Evolutionary conservation across 2,113 vertebrate genomes (phyloP), one percentile per base, ranked within the genome.

Genomic region (Phaethornis superciliosus): DNA sequence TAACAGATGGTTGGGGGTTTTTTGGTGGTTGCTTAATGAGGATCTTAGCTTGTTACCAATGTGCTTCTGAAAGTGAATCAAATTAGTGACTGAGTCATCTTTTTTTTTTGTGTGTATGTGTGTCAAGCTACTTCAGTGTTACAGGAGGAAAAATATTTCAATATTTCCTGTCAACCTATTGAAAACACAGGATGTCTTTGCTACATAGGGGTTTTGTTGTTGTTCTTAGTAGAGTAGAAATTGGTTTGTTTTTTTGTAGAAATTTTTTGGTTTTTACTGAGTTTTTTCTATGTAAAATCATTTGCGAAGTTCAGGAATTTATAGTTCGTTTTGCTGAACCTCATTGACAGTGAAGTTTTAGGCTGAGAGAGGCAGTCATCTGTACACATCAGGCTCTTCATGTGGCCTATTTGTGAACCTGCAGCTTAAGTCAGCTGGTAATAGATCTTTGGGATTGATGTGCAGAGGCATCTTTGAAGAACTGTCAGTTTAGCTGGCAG

Each of bases 401-500:
- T 5, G 13, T 63, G 51, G 44, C 46, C 64, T 15, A 3, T 83
- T 49, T 80, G 51, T 81, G 92, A 90, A 51, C 32, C 42, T 82
- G 7, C 37, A 76, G 65, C 58, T 85, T 59, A 79, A 52, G 35
- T 85, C 40, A 52, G 76, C 67, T 81, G 49, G 64, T 85, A 0
- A 46, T 78, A 72, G 30, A 35, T 84, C 52, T 52, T 37, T 51
- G 93, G 88, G 85, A 47, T 44, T 69, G 81, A 33, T 85, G 83
- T 87, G 64, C 78, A 23, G 75, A 71, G 78, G 47, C 47, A 67
- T 67, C 69, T 93, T 56, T 86, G 90, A 85, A 33, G 89, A 54
- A 78, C 91, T 94, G 86, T 89, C 84, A 88, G 56, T 89, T 90
- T 24, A 75, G 44, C 80, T 96, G 93, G 64, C 81, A 95, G 90